Percentiles rank a stretch among this genome's conserved stretches.
phyloP scores from a whole-genome alignment of 2,113 vertebrate genomes.

The Gadus macrocephalus region DNA sequence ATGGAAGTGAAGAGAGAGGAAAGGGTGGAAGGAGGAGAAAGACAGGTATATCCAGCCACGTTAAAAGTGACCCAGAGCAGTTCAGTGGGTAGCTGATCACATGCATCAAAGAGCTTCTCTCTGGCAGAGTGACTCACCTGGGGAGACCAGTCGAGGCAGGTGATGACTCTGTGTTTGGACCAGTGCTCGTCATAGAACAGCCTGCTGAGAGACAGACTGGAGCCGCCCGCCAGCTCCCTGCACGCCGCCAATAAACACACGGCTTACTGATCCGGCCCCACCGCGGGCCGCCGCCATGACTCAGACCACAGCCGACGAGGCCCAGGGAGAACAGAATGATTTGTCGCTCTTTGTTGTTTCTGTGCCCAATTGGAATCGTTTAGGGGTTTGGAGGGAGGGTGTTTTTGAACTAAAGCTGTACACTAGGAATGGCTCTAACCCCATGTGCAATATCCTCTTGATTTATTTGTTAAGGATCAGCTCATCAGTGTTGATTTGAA shows the following conservation, averaged over 20 bases:
- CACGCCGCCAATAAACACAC: slow-evolving; percentile 16
- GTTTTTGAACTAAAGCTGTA: too few relatives aligned
- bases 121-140: slow-evolving; percentile 73
- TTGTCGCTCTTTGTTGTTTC: too few relatives aligned
- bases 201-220: slow-evolving; percentile 87
- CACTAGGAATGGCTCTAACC: too few relatives aligned
- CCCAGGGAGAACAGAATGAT: too few relatives aligned
- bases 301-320: too few relatives aligned
- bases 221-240: slow-evolving; percentile 89
- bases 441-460: too few relatives aligned
- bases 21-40: not conserved
- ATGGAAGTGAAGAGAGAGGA: not conserved
- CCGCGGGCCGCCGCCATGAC: not conserved
- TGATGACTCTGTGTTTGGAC: slow-evolving; percentile 96
- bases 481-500: not conserved
- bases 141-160: slow-evolving; percentile 95
- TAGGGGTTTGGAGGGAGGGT: too few relatives aligned
- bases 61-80: too few relatives aligned
- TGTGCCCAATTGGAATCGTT: too few relatives aligned
- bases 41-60: not conserved
- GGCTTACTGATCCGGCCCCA: slow-evolving; percentile 10
- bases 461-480: not conserved
- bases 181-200: slow-evolving; percentile 97
- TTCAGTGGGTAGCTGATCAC: not conserved
- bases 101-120: not conserved